Evolutionary conservation across 2,888 invertebrate genomes (phyloP), one percentile per base, ranked within the genome.

Genomic region (Mythimna ferrago): DNA sequence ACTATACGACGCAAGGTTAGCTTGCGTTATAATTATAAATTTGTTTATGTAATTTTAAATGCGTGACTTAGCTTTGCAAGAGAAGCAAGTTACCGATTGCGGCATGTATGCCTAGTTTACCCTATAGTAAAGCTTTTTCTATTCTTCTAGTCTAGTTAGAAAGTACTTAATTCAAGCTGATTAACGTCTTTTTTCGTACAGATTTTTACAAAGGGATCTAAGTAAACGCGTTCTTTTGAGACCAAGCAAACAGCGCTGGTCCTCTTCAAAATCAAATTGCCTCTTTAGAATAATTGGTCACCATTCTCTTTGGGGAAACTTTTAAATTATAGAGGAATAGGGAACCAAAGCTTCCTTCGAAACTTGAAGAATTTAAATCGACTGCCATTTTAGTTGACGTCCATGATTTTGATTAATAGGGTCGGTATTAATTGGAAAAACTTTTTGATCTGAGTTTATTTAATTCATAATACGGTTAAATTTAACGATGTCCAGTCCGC

Each of bases 201-300:
- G 66, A 60, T 62, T 65, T 66, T 85, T 73, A 53, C 71, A 79
- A 86, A 89, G 75, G 89, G 87, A 88, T 90, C 87, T 90, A 91
- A 92, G 93, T 92, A 92, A 92, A 91, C 82, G 87, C 79, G 81
- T 82, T 85, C 88, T 89, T 92, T 90, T 89, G 88, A 89, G 90
- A 92, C 90, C 89, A 90, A 92, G 89, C 84, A 90, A 93, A 92
- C 90, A 91, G 88, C 86, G 81, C 79, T 83, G 73, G 86, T 86
- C 86, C 86, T 86, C 86, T 83, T 89, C 87, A 89, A 93, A 94
- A 48, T 48, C 48, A 16, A 48, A 19, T 91, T 91, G 91, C 88
- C 91, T 92, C 84, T 88, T 92, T 89, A 90, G 85, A 91, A 92
- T 93, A 93, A 94, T 93, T 93, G 92, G 89, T 89, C 86, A 80